Evolutionary conservation across 2,888 invertebrate genomes (phyloP), one percentile per base, ranked within the genome.

Genomic region (Dicranocentrus wangi): DNA sequence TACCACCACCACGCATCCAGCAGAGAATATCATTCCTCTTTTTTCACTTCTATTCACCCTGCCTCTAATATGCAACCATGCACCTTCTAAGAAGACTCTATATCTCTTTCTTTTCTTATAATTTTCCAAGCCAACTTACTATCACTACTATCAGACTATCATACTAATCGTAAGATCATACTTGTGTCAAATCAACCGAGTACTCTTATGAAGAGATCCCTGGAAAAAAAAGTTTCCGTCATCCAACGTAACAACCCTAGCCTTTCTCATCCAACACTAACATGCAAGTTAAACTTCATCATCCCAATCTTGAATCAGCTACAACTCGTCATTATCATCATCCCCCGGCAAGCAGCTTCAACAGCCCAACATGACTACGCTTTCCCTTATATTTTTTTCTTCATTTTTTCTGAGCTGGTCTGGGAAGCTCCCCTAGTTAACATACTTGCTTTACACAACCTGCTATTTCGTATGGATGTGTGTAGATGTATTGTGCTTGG

Each of bases 311-410:
- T 43, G 15, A 28, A 63, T 73, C 17, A 53, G 27, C 63, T 39
- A 69, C 66, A 66, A 66, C 43, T 76, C 76, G 47, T 68, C 47
- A 76, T 68, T 60, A 47, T 47, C 60, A 60, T 58, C 68, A 76
- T 58, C 68, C 76, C 68, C 76, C 68, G 17, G 51, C 76, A 68
- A 68, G 23, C 39, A 7, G 23, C 21, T 23, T 23, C 61, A 63
- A 2, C n/a, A 43, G 5, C 25, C 23, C 55, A 55, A 55, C 55
- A 23, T 15, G 15, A n/a, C 17, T n/a, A 55, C 1, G 47, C 55
- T 23, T 55, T 55, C 19, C 23, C 19, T 55, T 21, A 55, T 7
- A 55, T 8, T 55, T 19, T 8, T 55, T 55, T 55, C 55, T 55
- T 7, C 23, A 5, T 23, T 55, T 8, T 21, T 21, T 7, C 23